These are phyloP conservation scores for Megalonaias nervosa DNA, from an alignment of 1,140 invertebrate species.

Conservation along the genomic window DNA sequence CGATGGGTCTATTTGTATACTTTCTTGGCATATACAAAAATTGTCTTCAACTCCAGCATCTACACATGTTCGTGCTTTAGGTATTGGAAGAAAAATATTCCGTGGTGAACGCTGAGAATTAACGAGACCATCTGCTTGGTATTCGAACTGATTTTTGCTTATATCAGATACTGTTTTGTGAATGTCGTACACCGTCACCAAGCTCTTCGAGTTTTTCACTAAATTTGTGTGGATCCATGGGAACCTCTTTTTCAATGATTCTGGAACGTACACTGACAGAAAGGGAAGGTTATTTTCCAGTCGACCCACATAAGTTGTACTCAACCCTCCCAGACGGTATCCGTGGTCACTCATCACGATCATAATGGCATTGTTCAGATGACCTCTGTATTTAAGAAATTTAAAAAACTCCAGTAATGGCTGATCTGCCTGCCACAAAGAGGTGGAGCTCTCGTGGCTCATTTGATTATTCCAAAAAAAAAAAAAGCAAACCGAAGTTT, in stretches of 20 bases:
- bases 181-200: slow-evolving; percentile 28
- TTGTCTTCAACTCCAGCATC: slow-evolving; percentile 38
- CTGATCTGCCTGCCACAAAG: slow-evolving; percentile 4
- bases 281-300: not conserved
- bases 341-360: not conserved
- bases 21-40: slow-evolving; percentile 43
- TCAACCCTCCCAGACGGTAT: not conserved
- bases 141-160: slow-evolving; percentile 6
- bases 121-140: not conserved
- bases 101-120: slow-evolving; percentile 5
- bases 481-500: slow-evolving; percentile 16
- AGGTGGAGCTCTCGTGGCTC: slow-evolving; percentile 33
- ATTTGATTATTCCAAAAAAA: slow-evolving; percentile 32
- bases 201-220: slow-evolving; percentile 12
- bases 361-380: not conserved
- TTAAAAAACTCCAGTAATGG: not conserved
- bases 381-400: not conserved
- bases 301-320: not conserved
- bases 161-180: slow-evolving; percentile 33
- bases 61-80: slow-evolving; percentile 28
- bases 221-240: slow-evolving; percentile 23
- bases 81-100: slow-evolving; percentile 38
- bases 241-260: slow-evolving; percentile 17
- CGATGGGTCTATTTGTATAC: slow-evolving; percentile 9
- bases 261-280: not conserved